Conservation (phyloP, 2,113 vertebrate genomes). For the Falco punctatus region DNA sequence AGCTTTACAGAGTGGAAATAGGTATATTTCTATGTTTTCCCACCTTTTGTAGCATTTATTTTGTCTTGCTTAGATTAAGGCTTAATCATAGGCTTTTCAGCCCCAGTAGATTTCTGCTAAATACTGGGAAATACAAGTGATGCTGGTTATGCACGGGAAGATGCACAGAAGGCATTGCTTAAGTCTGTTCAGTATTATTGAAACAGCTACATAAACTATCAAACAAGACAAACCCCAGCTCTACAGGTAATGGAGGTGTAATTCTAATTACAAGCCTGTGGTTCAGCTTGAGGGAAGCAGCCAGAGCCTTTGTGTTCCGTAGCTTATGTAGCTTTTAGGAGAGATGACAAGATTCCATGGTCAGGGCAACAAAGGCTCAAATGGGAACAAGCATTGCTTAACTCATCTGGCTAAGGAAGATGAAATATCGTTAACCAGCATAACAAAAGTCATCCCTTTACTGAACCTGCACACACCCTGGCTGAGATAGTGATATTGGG, state of each 20-base stretch:
- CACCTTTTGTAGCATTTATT: not conserved
- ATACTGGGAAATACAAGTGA: not conserved
- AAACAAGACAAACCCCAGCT: not conserved
- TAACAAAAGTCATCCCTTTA: slow-evolving; percentile 2
- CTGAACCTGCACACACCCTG: not conserved
- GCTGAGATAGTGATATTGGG: not conserved
- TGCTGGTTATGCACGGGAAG: not conserved
- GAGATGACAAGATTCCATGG: not conserved
- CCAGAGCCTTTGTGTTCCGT: not conserved
- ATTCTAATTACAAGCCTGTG: not conserved
- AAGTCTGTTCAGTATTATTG: not conserved
- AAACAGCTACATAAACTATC: not conserved
- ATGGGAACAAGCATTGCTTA: not conserved
- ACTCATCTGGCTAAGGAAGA: not conserved
- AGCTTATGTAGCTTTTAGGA: not conserved
- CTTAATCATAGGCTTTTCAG: not conserved
- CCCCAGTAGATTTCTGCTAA: not conserved
- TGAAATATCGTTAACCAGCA: not conserved
- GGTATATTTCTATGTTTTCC: not conserved
- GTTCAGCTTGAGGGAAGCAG: not conserved
- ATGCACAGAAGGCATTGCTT: not conserved
- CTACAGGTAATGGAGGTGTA: not conserved
- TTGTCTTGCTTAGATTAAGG: not conserved
- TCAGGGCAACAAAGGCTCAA: not conserved
- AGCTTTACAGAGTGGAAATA: not conserved